These are phyloP conservation scores for Thamnophis elegans DNA, from an alignment of 2,797 vertebrate species.

Conservation along the genomic window DNA sequence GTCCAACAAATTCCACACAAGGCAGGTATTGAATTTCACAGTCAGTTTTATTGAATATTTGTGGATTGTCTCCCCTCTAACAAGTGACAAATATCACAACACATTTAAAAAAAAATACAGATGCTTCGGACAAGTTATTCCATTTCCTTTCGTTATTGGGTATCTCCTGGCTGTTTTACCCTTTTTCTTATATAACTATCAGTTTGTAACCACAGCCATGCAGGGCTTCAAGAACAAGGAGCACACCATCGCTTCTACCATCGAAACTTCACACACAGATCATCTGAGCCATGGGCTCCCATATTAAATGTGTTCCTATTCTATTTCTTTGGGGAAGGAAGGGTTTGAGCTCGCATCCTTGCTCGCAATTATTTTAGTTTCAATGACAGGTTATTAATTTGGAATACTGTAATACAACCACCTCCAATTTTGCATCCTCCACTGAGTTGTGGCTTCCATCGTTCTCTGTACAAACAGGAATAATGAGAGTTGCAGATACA, in stretches of 20 bases:
- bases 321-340: neutral
- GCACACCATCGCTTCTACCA: neutral
- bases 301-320: neutral
- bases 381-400: neutral
- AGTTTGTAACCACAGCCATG: neutral
- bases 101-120: neutral
- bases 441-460: neutral
- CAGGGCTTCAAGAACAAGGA: neutral
- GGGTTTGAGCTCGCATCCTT: neutral
- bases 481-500: neutral
- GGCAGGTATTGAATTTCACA: neutral
- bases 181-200: neutral
- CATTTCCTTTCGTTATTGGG: neutral
- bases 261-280: neutral
- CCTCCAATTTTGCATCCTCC: neutral
- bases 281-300: neutral
- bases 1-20: neutral
- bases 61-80: neutral
- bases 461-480: neutral
- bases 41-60: conserved; percentile 1
- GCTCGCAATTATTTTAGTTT: neutral
- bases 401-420: neutral
- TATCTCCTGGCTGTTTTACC: neutral
- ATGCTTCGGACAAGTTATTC: neutral
- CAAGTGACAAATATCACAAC: neutral